A percentile compares a stretch with the other conserved stretches of the same genome.
phyloP scores from a whole-genome alignment of 1,140 invertebrate species.

The Ctenoplectra terminalis region DNA sequence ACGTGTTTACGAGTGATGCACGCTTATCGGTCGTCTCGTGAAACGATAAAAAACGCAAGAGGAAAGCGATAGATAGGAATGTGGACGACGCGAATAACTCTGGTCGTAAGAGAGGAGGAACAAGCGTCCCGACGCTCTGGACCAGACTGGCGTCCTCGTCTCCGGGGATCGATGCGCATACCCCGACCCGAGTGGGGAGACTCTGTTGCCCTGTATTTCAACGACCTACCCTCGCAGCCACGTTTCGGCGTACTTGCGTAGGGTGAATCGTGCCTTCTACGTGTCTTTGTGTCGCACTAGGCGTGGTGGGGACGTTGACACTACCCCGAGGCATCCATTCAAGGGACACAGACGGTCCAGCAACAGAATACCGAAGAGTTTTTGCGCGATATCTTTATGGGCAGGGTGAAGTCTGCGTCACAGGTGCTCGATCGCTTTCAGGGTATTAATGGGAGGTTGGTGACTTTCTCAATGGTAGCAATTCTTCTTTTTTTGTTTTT shows the following conservation, averaged over 20 bases:
- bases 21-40: background rate
- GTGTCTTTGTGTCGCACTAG: background rate
- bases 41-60: conserved; percentile 12
- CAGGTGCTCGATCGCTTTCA: background rate
- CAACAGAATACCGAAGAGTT: background rate
- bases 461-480: background rate
- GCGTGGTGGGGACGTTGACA: conserved; percentile 38
- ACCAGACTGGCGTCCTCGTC: conserved; percentile 72
- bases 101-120: conserved; percentile 43
- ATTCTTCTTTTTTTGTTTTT: background rate
- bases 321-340: conserved; percentile 44
- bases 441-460: background rate
- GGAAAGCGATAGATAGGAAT: background rate
- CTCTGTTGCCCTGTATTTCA: conserved; percentile 65
- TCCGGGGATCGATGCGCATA: conserved; percentile 76
- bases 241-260: conserved; percentile 35
- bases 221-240: conserved; percentile 59
- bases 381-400: background rate
- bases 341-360: conserved; percentile 3
- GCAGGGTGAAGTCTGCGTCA: background rate
- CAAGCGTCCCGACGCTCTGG: conserved; percentile 74
- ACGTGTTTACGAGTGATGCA: background rate
- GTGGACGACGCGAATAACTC: background rate
- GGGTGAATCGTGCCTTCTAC: conserved; percentile 29
- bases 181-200: conserved; percentile 44